Conservation (phyloP, 2,888 invertebrate genomes). For the Callyntrura sp. region DNA sequence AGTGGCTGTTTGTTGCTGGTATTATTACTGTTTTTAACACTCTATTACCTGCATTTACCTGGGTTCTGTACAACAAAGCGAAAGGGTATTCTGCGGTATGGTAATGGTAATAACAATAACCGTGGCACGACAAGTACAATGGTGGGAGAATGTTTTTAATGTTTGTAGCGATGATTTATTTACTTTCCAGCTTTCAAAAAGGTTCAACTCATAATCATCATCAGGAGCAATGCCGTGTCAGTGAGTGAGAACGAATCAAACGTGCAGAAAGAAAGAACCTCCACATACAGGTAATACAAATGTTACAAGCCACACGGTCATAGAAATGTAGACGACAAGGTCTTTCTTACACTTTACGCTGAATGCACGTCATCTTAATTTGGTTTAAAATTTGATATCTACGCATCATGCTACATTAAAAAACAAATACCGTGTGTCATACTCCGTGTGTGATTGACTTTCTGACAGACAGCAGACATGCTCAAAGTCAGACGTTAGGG, state of each 20-base stretch:
- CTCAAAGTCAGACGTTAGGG: too few species aligned
- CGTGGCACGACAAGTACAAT: background rate
- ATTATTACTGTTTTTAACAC: background rate
- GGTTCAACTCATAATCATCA: background rate
- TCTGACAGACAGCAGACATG: background rate
- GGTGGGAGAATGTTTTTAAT: constrained; percentile 25
- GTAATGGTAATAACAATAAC: constrained; percentile 1
- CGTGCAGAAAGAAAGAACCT: background rate
- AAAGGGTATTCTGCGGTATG: background rate
- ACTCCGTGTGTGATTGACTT: background rate
- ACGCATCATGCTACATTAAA: background rate
- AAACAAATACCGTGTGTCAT: background rate
- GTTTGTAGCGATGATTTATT: background rate
- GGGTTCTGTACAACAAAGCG: background rate
- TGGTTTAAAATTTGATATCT: too few species aligned
- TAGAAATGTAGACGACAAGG: background rate
- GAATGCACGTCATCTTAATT: constrained; percentile 3
- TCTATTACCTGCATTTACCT: background rate
- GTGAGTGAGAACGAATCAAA: background rate
- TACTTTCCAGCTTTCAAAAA: background rate
- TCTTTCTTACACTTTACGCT: background rate
- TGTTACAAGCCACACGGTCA: background rate
- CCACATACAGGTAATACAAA: background rate
- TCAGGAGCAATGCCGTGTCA: background rate
- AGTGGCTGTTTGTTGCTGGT: background rate